Evolutionary conservation across 2,797 vertebrate species (phyloP).

Genomic region (Tapera naevia): DNA sequence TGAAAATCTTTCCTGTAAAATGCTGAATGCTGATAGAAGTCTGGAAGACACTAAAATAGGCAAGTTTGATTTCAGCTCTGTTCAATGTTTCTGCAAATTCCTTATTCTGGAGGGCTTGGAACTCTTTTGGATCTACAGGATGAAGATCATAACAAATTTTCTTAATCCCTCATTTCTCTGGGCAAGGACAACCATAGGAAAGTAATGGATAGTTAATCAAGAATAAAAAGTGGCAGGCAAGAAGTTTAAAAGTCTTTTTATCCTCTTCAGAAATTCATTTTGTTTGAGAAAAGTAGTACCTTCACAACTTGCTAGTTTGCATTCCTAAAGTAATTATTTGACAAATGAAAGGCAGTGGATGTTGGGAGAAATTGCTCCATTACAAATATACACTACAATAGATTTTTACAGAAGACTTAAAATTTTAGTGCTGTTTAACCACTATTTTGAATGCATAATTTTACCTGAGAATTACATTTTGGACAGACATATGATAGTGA

Average conservation of each 20-base stretch:
- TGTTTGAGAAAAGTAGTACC: background rate
- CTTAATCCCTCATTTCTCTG: background rate
- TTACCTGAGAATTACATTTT: background rate
- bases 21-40: background rate
- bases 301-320: background rate
- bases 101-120: background rate
- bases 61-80: background rate
- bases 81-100: background rate
- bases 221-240: background rate
- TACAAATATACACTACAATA: background rate
- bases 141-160: background rate
- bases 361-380: background rate
- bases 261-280: background rate
- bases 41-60: background rate
- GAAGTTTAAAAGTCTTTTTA: background rate
- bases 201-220: background rate
- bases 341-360: background rate
- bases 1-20: background rate
- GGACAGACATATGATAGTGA: background rate
- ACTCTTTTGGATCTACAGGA: background rate
- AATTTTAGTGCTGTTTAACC: background rate
- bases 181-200: background rate
- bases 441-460: background rate
- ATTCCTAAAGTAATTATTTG: background rate
- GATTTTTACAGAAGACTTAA: background rate